Evolutionary conservation across 2,888 invertebrate genomes (phyloP).

Genomic region (Hipparchia sbordonii): DNA sequence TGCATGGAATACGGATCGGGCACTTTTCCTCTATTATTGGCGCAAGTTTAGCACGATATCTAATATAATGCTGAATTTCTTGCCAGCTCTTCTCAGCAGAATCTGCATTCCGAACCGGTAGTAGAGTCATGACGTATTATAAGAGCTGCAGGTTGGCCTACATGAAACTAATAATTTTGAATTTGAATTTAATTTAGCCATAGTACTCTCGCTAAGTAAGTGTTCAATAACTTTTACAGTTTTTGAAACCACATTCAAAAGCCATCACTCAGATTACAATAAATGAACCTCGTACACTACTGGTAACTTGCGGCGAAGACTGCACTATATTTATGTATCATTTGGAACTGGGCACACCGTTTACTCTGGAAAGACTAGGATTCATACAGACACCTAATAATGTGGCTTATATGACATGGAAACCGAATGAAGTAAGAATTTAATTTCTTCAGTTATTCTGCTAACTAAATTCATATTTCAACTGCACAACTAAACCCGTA

Average conservation of each 20-base stretch:
- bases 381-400: slow-evolving; percentile 85
- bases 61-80: too few relatives aligned
- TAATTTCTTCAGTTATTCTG: background rate
- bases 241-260: slow-evolving; percentile 86
- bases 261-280: slow-evolving; percentile 84
- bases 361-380: slow-evolving; percentile 85
- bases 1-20: too few relatives aligned
- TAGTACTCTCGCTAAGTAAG: too few relatives aligned
- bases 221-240: slow-evolving; percentile 52
- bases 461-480: background rate
- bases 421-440: slow-evolving; percentile 74
- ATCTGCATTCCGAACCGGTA: too few relatives aligned
- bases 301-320: slow-evolving; percentile 87
- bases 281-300: slow-evolving; percentile 80
- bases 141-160: too few relatives aligned
- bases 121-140: too few relatives aligned
- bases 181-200: too few relatives aligned
- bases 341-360: slow-evolving; percentile 65
- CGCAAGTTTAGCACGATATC: too few relatives aligned
- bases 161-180: too few relatives aligned
- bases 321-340: slow-evolving; percentile 86
- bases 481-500: background rate
- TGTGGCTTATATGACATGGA: slow-evolving; percentile 87
- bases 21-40: too few relatives aligned
- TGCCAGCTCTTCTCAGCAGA: too few relatives aligned